phyloP scores from a whole-genome alignment of 2,113 vertebrate genomes.

The Heterocephalus glaber region DNA sequence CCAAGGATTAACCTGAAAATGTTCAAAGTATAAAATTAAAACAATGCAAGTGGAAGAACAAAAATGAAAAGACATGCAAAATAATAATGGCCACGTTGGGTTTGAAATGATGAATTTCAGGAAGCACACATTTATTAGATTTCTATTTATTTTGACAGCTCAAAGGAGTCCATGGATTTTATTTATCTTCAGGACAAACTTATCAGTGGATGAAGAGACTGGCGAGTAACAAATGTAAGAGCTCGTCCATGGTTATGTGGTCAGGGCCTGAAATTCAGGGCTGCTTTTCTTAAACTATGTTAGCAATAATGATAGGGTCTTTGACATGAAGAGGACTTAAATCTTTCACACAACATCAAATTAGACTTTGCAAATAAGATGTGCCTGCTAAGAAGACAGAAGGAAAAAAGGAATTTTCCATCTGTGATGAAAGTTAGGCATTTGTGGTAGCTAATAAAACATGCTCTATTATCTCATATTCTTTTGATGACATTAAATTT shows the following conservation, averaged over 20 bases:
- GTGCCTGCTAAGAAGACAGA: neutral
- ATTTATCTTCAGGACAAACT: neutral
- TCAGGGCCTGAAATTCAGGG: neutral
- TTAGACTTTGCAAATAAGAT: neutral
- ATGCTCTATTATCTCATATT: neutral
- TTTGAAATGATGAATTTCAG: neutral
- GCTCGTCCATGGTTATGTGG: neutral
- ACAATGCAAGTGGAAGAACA: neutral
- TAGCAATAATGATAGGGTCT: neutral
- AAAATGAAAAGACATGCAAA: neutral
- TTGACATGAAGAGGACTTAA: neutral
- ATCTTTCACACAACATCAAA: constrained; percentile 17
- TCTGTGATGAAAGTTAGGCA: neutral
- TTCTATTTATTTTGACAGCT: neutral
- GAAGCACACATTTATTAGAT: neutral
- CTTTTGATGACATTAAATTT: neutral
- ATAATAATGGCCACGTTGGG: neutral
- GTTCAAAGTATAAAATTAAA: constrained; percentile 17
- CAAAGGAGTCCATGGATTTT: neutral
- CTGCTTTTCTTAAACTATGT: neutral
- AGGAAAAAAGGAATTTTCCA: neutral
- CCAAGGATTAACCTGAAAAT: constrained; percentile 36
- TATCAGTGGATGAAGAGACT: neutral
- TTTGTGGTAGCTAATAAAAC: neutral
- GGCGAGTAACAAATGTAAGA: neutral